Base-by-base conservation (phyloP, 2,113 vertebrate genomes). In the Peromyscus leucopus region DNA sequence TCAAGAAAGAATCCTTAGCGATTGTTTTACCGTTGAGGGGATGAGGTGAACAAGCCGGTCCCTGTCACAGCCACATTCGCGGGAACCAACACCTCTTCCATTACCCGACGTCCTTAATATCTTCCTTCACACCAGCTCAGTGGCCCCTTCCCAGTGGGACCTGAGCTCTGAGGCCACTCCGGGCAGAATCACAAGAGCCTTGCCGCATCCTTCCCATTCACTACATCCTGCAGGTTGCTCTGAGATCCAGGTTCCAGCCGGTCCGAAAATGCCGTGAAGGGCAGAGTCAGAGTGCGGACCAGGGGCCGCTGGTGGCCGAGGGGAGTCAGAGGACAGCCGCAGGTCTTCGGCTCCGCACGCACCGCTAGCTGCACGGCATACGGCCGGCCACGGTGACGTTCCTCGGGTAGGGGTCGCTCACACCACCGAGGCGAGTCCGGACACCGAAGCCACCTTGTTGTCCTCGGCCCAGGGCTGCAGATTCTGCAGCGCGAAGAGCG, bases 401-500 rank as follows among this genome's bases (percentile, higher is more conserved):
- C 31, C n/a, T 75, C 61, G 3, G 7, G 48, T 90, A 21, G 72
- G 79, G 21, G 90, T 31, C 16, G 55, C 90, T 99, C 99, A 99
- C 96, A 99, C 99, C 94, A 99, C 99, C 1, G 99, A 99, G 57
- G 99, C 99, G 79, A 99, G 98, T 87, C 99, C 99, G 8, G 99
- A 99, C 98, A 99, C 99, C 4, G 99, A 99, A 76, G 99, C 99
- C 98, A 99, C 99, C 98, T 99, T 99, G 99, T 99, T 99, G 98
- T 99, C 99, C 91, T 99, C 99, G 0, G 99, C 99, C 99, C 99
- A 99, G 92, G 99, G 99, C 98, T 99, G 99, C 96, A 99, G 99
- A 99, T 99, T 99, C 99, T 99, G 99, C 98, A 99, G 99, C 97
- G 99, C 99, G 97, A 99, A 99, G 93, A 99, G 99, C 10, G 99